Percentiles rank a stretch among this genome's conserved stretches.
phyloP scores from a whole-genome alignment of 2,888 invertebrate species.

The Cheilosia soror region DNA sequence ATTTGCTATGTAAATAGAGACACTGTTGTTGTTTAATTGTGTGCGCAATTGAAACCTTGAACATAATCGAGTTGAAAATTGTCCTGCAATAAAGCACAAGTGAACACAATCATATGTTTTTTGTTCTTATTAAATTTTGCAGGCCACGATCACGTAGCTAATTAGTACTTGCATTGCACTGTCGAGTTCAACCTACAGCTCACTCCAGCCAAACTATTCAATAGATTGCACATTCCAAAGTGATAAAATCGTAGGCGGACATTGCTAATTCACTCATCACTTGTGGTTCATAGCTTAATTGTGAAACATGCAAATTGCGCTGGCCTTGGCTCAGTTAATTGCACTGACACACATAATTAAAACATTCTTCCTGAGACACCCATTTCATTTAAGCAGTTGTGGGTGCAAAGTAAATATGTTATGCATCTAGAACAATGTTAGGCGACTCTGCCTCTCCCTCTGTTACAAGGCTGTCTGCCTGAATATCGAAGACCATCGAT shows the following conservation, averaged over 20 bases:
- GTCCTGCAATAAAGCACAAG: constrained; percentile 32
- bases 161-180: not conserved
- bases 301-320: not conserved
- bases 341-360: not conserved
- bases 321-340: constrained; percentile 8
- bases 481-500: no score
- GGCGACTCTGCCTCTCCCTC: not conserved
- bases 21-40: not conserved
- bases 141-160: not conserved
- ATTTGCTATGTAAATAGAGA: constrained; percentile 56
- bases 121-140: not conserved
- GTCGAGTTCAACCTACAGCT: not conserved
- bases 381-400: not conserved
- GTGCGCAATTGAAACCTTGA: not conserved
- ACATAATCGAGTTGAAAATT: not conserved
- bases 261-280: not conserved
- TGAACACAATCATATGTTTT: not conserved
- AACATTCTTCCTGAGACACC: not conserved
- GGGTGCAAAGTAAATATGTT: not conserved
- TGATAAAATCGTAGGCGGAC: not conserved
- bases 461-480: not conserved
- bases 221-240: not conserved
- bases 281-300: not conserved
- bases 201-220: not conserved
- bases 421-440: not conserved